Percentiles rank a stretch among this genome's conserved stretches.
phyloP scores from a whole-genome alignment of 2,888 invertebrate genomes.

The Sarcophaga carnaria region DNA sequence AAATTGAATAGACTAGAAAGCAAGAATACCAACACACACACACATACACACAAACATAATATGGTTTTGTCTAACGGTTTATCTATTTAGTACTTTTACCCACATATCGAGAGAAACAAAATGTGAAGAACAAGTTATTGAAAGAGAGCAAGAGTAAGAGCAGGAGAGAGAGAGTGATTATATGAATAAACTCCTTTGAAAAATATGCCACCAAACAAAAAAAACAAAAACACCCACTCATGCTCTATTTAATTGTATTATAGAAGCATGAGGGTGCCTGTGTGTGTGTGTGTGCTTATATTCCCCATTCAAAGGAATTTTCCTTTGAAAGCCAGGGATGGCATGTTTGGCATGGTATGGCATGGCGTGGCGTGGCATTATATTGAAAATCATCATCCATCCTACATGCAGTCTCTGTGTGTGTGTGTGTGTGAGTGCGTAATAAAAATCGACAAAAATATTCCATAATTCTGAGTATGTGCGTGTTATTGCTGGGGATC shows the following conservation, averaged over 20 bases:
- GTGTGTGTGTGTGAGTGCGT: too few species aligned
- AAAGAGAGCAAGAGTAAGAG: not conserved
- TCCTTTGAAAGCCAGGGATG: not conserved
- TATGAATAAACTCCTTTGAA: not conserved
- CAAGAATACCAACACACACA: conserved; percentile 27
- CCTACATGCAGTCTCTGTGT: not conserved
- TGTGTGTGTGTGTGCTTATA: not conserved
- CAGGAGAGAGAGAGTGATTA: not conserved
- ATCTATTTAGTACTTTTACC: not conserved
- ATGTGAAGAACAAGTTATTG: not conserved
- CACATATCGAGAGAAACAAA: too few species aligned
- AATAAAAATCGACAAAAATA: conserved; percentile 6
- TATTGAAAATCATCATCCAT: not conserved
- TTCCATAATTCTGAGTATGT: conserved; percentile 32
- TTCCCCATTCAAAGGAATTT: not conserved
- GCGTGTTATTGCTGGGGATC: conserved; percentile 29
- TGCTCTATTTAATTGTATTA: not conserved
- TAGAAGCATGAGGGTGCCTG: not conserved
- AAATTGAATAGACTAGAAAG: conserved; percentile 49
- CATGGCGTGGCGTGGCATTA: too few species aligned
- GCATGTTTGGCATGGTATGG: too few species aligned
- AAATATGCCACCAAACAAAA: not conserved
- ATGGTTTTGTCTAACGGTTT: not conserved
- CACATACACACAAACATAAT: conserved; percentile 3
- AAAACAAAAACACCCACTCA: not conserved